Base-by-base conservation (phyloP, 2,797 vertebrate species). In the Cirrhinus mrigala region DNA sequence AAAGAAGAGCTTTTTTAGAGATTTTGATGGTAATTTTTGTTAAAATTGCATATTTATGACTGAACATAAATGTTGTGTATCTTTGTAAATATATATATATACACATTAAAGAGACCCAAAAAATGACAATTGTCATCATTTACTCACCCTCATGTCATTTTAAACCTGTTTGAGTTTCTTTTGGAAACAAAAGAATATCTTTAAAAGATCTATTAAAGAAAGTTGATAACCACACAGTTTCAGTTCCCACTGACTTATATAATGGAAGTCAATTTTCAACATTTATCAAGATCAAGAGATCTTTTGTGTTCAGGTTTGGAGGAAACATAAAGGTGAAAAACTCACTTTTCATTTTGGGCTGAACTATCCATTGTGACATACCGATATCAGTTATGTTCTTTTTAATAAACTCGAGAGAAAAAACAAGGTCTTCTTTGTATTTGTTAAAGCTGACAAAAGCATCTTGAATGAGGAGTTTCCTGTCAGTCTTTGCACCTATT, bases 401-500 rank as follows among this genome's bases (percentile, higher is more conserved):
- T 80, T 11, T n/a, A 66, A 37, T 66, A 48, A 82, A 82, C 6
- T 18, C 3, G 2, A 14, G 20, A 54, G 62, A 20, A 56, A 33
- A 40, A 70, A n/a, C 64, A 24, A 18, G 20, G 18, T 1, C 11
- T 29, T 20, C 11, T 10, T 16, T 62, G 69, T 71, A 15, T 73
- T 50, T 74, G 56, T 75, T 24, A 16, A 56, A 44, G 16, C 37
- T 71, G 50, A 71, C 54, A 60, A 18, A 64, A 37, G 44, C 27
- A 40, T 64, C 81, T 75, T 6, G 2, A 50, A 18, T 50, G 71
- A 66, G 14, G 29, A 0, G 15, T 33, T 84, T 84, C 74, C 83
- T 78, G 83, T 70, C 16, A 29, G 24, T 58, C 24, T 79, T 84
- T 79, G 24, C 64, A 78, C 60, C 62, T 20, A 78, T 56, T 78